These are phyloP conservation scores for Aphidoletes aphidimyza DNA, from an alignment of 2,888 invertebrate genomes.

Conservation along the genomic window DNA sequence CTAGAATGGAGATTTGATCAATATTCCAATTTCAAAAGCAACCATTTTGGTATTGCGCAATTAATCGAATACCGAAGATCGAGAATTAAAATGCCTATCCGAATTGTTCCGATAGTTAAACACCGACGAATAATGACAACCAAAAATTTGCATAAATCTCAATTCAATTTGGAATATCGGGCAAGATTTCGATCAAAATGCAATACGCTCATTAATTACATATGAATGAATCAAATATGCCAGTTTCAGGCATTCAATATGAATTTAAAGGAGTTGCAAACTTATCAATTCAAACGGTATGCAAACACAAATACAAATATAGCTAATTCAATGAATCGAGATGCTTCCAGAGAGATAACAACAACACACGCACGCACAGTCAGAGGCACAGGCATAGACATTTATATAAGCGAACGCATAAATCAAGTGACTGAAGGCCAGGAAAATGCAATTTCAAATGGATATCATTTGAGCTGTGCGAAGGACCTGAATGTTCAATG, in stretches of 20 bases:
- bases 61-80: background rate
- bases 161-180: background rate
- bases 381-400: too few relatives aligned
- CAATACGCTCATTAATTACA: constrained; percentile 54
- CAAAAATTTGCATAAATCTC: background rate
- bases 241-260: constrained; percentile 45
- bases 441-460: background rate
- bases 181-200: background rate
- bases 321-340: background rate
- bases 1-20: too few relatives aligned
- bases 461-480: background rate
- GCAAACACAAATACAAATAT: background rate
- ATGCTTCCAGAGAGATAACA: constrained; percentile 11
- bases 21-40: background rate
- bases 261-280: background rate
- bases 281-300: background rate
- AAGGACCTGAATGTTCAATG: background rate
- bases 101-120: background rate
- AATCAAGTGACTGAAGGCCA: background rate
- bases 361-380: too few relatives aligned
- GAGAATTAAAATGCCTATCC: background rate
- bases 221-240: constrained; percentile 48
- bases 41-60: background rate
- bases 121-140: constrained; percentile 31
- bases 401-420: constrained; percentile 7